A percentile compares a stretch with the other conserved stretches of the same genome.
Evolutionary conservation across 2,888 invertebrate genomes (phyloP).

Genomic region (Megamerina dolium): DNA sequence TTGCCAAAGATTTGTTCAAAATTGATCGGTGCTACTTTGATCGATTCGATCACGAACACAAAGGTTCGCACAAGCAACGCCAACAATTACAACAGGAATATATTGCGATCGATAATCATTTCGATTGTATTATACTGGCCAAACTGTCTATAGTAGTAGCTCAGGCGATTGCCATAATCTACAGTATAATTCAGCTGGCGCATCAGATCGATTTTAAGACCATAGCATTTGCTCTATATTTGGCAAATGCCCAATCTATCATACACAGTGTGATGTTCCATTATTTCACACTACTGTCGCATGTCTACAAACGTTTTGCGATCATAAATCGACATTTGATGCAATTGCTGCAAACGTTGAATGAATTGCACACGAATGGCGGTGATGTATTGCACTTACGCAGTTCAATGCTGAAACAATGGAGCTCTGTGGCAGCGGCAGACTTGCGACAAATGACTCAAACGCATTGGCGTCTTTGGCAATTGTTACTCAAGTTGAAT

Average conservation of each 20-base stretch:
- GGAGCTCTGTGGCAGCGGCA: constrained; percentile 1
- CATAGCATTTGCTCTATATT: background rate
- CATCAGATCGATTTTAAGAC: background rate
- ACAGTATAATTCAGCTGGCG: background rate
- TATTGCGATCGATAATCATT: background rate
- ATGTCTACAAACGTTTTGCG: background rate
- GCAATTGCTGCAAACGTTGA: background rate
- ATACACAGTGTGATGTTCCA: constrained; percentile 2
- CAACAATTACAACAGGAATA: background rate
- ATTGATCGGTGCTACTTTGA: constrained; percentile 2
- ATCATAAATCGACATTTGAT: constrained; percentile 1
- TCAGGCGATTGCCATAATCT: background rate
- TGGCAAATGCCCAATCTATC: background rate
- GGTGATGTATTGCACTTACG: background rate
- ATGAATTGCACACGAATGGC: background rate
- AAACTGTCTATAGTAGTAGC: background rate
- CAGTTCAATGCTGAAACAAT: background rate
- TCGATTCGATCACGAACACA: too few relatives aligned
- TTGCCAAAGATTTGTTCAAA: background rate
- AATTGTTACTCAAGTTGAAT: constrained; percentile 3
- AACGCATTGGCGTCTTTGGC: background rate
- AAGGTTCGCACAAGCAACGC: too few relatives aligned
- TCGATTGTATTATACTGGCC: background rate
- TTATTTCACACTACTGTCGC: constrained; percentile 5
- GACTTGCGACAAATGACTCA: constrained; percentile 3